Percentiles rank a stretch among this genome's conserved stretches.
Evolutionary conservation across 53 echinoderm and acorn worm genomes (phyloP).

Genomic region (Zoroaster sp.): DNA sequence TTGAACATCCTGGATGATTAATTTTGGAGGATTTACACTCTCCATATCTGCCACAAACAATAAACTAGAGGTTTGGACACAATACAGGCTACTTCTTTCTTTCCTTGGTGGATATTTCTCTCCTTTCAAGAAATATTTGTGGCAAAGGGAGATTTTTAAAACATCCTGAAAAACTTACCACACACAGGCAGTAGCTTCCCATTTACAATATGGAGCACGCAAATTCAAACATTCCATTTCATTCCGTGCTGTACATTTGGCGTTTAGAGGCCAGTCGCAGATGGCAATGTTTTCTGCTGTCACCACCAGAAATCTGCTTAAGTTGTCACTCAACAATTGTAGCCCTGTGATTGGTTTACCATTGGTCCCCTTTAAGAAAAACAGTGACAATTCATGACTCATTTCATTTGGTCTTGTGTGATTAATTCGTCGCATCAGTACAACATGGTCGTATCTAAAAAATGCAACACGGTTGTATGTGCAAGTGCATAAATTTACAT

Average conservation of each 20-base stretch:
- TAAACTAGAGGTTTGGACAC: background rate
- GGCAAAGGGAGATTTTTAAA: too few species aligned
- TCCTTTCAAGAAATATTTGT: background rate
- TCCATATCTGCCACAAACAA: background rate
- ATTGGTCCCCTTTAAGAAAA: background rate
- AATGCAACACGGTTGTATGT: too few species aligned
- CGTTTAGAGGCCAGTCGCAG: background rate
- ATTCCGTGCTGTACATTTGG: background rate
- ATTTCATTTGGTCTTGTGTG: too few species aligned
- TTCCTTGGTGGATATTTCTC: background rate
- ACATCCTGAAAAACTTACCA: background rate
- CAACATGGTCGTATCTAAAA: too few species aligned
- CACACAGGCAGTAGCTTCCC: background rate
- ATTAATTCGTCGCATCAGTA: too few species aligned
- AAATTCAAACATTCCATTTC: background rate
- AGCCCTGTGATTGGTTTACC: background rate
- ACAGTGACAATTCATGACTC: too few species aligned
- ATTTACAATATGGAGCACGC: background rate
- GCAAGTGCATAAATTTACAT: too few species aligned
- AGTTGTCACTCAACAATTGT: background rate
- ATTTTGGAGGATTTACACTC: too few species aligned
- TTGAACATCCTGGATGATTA: too few species aligned
- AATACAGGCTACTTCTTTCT: background rate
- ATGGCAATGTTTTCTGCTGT: background rate
- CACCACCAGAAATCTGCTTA: background rate